These are phyloP conservation scores for Amblyteles armatorius DNA, from an alignment of 2,888 invertebrate genomes.

Conservation along the genomic window DNA sequence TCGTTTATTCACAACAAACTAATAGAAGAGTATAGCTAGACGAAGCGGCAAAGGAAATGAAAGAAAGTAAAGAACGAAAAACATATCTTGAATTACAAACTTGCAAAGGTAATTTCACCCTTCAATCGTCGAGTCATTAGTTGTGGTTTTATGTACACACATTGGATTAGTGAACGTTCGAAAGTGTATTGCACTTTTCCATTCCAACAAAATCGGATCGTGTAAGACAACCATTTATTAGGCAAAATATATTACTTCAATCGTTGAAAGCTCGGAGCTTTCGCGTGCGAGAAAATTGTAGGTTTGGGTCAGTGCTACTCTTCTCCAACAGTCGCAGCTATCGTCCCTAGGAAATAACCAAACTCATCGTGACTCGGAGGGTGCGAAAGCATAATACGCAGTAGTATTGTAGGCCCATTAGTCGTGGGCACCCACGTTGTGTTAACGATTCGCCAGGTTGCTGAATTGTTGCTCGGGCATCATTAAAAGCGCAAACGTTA, in stretches of 20 bases:
- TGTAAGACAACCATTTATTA: slow-evolving; percentile 16
- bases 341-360: slow-evolving; percentile 36
- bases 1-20: slow-evolving; percentile 36
- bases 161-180: neutral
- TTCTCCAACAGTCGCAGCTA: neutral
- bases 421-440: neutral
- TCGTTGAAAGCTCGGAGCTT: slow-evolving; percentile 26
- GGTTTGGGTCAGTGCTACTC: slow-evolving; percentile 1
- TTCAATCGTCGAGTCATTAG: slow-evolving; percentile 4
- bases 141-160: neutral
- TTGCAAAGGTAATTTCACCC: slow-evolving; percentile 27
- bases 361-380: slow-evolving; percentile 32
- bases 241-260: slow-evolving; percentile 11
- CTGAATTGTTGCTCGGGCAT: slow-evolving; percentile 18
- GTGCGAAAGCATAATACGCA: slow-evolving; percentile 18
- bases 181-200: neutral
- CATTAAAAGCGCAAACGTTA: slow-evolving; percentile 55
- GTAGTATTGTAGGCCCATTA: neutral
- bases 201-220: neutral
- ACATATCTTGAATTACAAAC: neutral
- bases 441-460: slow-evolving; percentile 34
- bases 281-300: slow-evolving; percentile 43
- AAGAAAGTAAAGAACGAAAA: slow-evolving; percentile 8
- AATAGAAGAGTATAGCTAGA: slow-evolving; percentile 25
- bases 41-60: slow-evolving; percentile 11